Base-by-base conservation (phyloP, 2,888 invertebrate species). In the Therioaphis trifolii region DNA sequence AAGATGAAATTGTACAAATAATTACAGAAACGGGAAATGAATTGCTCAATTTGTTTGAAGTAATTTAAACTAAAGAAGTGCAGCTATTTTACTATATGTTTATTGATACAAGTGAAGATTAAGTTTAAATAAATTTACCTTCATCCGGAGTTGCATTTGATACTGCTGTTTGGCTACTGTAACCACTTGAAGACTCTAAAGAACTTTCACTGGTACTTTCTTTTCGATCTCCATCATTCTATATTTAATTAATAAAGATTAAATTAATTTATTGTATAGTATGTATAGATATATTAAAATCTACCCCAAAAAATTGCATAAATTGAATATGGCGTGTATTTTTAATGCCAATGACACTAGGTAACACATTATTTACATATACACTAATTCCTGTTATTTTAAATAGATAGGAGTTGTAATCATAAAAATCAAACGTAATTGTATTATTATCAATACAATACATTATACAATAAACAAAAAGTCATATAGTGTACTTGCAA, bases 151-250 rank as follows among this genome's bases (percentile, higher is more conserved):
- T 86, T 21, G 86, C 85, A 74, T 85, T 85, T 11, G 92, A 92
- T 87, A 93, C 92, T 14, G 93, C 93, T 1, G 93, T 93, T 87
- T 94, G 94, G 87, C 94, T 94, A 68, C 94, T 93, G 87, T 94
- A 94, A 0, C 94, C 93, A 86, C 93, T 93, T 43, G 93, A 94
- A 0, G 94, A 94, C 86, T 94, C 94, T 76, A 94, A 88, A 0
- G 93, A 94, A 21, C 93, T 93, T 87, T 94, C 94, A 86, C 94
- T 93, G 87, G 92, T 92, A 87, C 92, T 92, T 84, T 89, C 89
- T 79, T 89, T 89, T 86, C 89, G 89, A 18, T 87, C 87, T n/a
- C 86, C 86, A 85, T 89, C 89, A 84, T 87, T 86, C 89, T 89
- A 84, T 29, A 85, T 46, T 63, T 12, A 55, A 69, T 27, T 35